phyloP scores from a whole-genome alignment of 2,888 invertebrate genomes.

The Antitype chi region DNA sequence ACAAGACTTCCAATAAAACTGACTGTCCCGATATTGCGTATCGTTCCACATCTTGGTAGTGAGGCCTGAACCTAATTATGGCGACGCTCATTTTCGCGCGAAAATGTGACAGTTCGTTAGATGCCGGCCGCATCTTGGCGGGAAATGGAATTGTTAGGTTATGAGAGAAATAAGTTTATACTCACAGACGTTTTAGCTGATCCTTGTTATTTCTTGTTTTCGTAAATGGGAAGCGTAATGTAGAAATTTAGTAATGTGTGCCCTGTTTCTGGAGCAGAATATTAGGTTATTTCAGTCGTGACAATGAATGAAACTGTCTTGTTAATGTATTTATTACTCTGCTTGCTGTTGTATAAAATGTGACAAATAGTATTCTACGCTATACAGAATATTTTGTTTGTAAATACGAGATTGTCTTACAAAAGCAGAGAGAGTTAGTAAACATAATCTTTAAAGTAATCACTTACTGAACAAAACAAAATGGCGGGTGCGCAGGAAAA shows the following conservation, averaged over 20 bases:
- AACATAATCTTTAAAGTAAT: conserved; percentile 7
- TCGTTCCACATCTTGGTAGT: conserved; percentile 68
- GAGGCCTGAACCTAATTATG: conserved; percentile 80
- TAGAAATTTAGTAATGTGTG: conserved; percentile 45
- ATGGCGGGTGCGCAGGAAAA: conserved; percentile 25
- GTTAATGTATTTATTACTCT: conserved; percentile 2
- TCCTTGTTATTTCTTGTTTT: conserved; percentile 58
- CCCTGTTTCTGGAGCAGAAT: conserved; percentile 27
- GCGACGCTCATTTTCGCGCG: conserved; percentile 81
- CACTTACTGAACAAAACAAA: conserved; percentile 20
- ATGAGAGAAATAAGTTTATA: conserved; percentile 65
- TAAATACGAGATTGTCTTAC: background rate
- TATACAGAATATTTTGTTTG: background rate
- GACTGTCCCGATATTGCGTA: conserved; percentile 44
- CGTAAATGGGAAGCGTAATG: conserved; percentile 52
- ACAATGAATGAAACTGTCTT: conserved; percentile 6
- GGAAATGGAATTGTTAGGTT: conserved; percentile 74
- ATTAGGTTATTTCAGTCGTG: conserved; percentile 16
- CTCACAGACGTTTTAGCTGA: conserved; percentile 57
- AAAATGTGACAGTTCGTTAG: conserved; percentile 87
- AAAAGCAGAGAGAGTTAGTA: conserved; percentile 17
- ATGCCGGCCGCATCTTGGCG: conserved; percentile 72
- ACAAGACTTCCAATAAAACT: conserved; percentile 49
- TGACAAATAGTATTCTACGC: background rate
- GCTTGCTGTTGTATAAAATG: background rate